Conservation (phyloP, 1,140 invertebrate genomes). For the Agrypnia vestita region DNA sequence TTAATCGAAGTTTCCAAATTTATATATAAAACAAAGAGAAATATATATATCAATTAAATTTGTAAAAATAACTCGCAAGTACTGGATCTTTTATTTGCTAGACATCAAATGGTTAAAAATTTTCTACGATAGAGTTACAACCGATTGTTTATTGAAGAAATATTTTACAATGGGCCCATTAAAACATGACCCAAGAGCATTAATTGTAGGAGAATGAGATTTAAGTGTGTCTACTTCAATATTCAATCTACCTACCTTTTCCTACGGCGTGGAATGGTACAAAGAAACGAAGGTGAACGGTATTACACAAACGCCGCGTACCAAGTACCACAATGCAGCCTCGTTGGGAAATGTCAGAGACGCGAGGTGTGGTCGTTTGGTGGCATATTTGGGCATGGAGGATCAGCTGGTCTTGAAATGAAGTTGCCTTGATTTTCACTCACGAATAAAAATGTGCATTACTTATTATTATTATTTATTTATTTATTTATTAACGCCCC, state of each 20-base stretch:
- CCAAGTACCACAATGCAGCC: not conserved
- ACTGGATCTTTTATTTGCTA: too few relatives aligned
- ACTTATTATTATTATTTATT: conserved; percentile 5
- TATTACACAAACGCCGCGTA: not conserved
- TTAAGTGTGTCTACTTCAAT: conserved; percentile 13
- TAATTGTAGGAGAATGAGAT: conserved; percentile 9
- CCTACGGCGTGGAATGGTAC: not conserved
- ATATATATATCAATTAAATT: too few relatives aligned
- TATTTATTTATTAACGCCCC: too few relatives aligned
- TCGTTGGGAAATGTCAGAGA: conserved; percentile 11
- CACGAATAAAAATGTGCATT: conserved; percentile 22
- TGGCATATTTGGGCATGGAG: not conserved
- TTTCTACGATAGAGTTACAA: not conserved
- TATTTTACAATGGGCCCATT: conserved; percentile 21
- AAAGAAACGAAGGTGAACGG: conserved; percentile 27
- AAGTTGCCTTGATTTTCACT: conserved; percentile 28
- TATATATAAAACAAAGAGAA: too few relatives aligned
- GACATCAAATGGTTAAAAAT: not conserved
- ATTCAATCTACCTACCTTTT: conserved; percentile 14
- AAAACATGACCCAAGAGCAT: conserved; percentile 30
- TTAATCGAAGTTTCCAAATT: too few relatives aligned
- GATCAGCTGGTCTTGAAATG: conserved; percentile 25
- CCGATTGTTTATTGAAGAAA: not conserved
- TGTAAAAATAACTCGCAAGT: too few relatives aligned
- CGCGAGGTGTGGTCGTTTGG: conserved; percentile 32